These are phyloP conservation scores for Nothobranchius kuhntae DNA, from an alignment of 2,113 vertebrate genomes.

Conservation along the genomic window DNA sequence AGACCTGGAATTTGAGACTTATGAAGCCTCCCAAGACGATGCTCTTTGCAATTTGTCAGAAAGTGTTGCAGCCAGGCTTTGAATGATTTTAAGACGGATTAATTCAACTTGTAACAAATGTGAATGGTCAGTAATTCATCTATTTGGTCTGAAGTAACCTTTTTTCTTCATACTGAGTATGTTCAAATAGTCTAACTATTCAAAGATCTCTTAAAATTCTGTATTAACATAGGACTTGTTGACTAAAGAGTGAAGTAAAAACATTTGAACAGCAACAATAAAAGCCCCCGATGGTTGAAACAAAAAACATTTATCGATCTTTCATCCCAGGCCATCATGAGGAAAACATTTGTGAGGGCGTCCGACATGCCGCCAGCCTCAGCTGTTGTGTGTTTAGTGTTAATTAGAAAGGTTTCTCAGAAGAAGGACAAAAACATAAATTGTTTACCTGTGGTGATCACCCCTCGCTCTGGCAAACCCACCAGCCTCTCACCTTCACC, in stretches of 20 bases:
- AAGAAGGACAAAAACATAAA: conserved; percentile 4
- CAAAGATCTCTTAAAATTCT: no score
- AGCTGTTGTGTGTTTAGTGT: conserved; percentile 1
- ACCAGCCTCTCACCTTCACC: not conserved
- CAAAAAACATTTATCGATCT: not conserved
- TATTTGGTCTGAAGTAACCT: no score
- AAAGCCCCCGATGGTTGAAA: not conserved
- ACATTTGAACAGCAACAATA: not conserved
- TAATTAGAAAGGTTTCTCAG: conserved; percentile 5
- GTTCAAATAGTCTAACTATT: no score
- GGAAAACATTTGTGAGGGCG: not conserved
- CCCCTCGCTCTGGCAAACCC: not conserved
- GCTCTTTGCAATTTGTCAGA: no score
- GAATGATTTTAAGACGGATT: no score
- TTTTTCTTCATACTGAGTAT: no score
- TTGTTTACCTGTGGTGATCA: not conserved
- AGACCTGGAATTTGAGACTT: no score
- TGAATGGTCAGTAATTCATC: no score
- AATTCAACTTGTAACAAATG: no score
- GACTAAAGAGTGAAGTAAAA: not conserved
- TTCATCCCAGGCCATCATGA: not conserved
- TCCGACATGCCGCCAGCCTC: conserved; percentile 1
- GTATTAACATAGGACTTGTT: no score
- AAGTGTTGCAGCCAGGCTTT: no score
- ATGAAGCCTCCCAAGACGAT: no score